Conservation (phyloP, 2,797 vertebrate species). For the Pseudomugil tenellus region DNA sequence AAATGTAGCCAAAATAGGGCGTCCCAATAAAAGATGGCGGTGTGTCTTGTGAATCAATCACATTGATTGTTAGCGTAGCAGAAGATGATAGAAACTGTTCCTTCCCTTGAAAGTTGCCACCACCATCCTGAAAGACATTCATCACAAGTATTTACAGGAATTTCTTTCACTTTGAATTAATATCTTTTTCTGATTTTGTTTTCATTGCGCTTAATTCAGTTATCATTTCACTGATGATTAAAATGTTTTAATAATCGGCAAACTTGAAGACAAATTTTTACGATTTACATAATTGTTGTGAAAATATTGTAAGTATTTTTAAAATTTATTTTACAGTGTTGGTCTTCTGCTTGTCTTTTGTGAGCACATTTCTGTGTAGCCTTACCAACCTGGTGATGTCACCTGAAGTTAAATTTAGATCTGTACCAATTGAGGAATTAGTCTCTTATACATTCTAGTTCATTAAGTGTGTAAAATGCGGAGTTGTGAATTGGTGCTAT, state of each 20-base stretch:
- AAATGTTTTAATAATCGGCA: neutral
- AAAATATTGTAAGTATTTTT: too few relatives aligned
- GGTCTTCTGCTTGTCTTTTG: neutral
- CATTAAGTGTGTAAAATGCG: too few relatives aligned
- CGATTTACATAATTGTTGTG: too few relatives aligned
- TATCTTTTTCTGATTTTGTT: neutral
- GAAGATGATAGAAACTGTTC: slow-evolving; percentile 90
- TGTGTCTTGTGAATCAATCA: slow-evolving; percentile 92
- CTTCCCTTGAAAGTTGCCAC: slow-evolving; percentile 90
- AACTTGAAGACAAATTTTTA: neutral
- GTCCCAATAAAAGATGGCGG: slow-evolving; percentile 90
- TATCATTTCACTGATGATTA: neutral
- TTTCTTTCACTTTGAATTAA: neutral
- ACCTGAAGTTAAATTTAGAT: neutral
- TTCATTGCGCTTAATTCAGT: neutral
- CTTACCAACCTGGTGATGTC: neutral
- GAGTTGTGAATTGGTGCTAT: too few relatives aligned
- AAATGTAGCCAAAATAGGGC: slow-evolving; percentile 94
- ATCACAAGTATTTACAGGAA: neutral
- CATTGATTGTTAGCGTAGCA: slow-evolving; percentile 91
- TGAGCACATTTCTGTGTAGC: neutral
- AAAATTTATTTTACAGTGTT: neutral
- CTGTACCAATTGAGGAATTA: neutral
- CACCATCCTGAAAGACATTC: slow-evolving; percentile 87
- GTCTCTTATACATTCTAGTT: neutral